Evolutionary conservation across 1,140 invertebrate species (phyloP).

Genomic region (Spodoptera litura): DNA sequence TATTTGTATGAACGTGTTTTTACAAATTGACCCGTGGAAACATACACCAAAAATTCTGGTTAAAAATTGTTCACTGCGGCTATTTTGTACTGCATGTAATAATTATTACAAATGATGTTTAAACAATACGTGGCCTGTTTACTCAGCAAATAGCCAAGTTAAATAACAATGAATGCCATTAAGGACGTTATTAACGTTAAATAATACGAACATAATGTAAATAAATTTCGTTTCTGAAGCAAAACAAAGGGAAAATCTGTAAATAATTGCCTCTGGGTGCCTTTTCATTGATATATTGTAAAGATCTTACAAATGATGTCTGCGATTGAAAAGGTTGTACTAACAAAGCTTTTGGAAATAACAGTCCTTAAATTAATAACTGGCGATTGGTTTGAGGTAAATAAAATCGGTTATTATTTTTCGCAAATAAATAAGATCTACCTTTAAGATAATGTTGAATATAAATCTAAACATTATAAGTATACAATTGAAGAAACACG

Average conservation of each 20-base stretch:
- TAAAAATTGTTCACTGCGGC: not conserved
- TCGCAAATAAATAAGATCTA: too few species aligned
- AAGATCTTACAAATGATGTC: conserved; percentile 1
- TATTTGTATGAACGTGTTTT: too few species aligned
- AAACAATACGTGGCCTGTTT: not conserved
- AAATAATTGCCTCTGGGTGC: not conserved
- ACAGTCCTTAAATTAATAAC: not conserved
- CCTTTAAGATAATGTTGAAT: too few species aligned
- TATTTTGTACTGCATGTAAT: not conserved
- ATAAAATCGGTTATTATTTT: too few species aligned
- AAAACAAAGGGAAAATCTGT: not conserved
- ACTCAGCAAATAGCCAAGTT: not conserved
- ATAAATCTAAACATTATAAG: too few species aligned
- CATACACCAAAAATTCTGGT: not conserved
- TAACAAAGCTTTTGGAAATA: not conserved
- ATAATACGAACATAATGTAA: not conserved
- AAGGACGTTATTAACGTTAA: not conserved
- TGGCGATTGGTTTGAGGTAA: too few species aligned
- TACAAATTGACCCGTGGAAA: too few species aligned
- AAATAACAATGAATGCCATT: not conserved
- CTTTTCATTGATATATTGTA: not conserved
- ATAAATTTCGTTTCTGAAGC: not conserved
- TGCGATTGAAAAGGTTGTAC: not conserved
- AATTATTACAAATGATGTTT: not conserved
- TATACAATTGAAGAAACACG: too few species aligned